Evolutionary conservation across 1,140 invertebrate species (phyloP).

Genomic region (Himalopsyche phryganea): DNA sequence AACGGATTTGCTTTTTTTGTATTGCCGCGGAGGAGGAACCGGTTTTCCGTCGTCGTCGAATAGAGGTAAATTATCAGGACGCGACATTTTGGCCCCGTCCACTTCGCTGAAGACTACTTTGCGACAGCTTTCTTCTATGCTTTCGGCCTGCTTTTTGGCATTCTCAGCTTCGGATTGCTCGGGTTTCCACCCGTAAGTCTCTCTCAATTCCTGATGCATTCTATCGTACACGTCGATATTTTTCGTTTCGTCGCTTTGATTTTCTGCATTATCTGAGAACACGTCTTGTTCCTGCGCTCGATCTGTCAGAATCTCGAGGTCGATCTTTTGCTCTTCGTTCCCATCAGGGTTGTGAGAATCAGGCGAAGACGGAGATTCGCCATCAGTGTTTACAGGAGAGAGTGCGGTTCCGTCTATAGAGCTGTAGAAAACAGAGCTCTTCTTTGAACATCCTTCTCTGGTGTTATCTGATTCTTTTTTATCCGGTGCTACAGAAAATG

Average conservation of each 20-base stretch:
- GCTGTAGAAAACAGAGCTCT: constrained; percentile 50
- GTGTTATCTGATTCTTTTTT: constrained; percentile 36
- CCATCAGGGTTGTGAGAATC: constrained; percentile 10
- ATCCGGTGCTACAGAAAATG: constrained; percentile 51
- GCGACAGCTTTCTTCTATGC: constrained; percentile 39
- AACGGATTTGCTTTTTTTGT: constrained; percentile 52
- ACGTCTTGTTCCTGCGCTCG: neutral
- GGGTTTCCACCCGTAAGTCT: constrained; percentile 40
- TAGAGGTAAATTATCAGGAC: constrained; percentile 63
- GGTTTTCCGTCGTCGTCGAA: constrained; percentile 60
- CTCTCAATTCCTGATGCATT: constrained; percentile 46
- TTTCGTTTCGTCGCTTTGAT: constrained; percentile 3
- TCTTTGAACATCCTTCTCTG: constrained; percentile 39
- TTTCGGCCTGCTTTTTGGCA: constrained; percentile 30
- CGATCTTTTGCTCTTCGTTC: constrained; percentile 14
- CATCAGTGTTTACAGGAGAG: constrained; percentile 41
- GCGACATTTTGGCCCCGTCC: constrained; percentile 36
- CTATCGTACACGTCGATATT: constrained; percentile 42
- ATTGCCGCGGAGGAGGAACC: constrained; percentile 57
- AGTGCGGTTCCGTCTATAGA: constrained; percentile 42
- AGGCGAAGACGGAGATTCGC: constrained; percentile 1
- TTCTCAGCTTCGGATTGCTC: constrained; percentile 31
- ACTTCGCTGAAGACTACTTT: constrained; percentile 25
- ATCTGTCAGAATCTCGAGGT: constrained; percentile 25
- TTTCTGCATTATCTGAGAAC: neutral